Evolutionary conservation across 64 coral and sea anemone species (phyloP).

Genomic region (Cladopsammia gracilis): DNA sequence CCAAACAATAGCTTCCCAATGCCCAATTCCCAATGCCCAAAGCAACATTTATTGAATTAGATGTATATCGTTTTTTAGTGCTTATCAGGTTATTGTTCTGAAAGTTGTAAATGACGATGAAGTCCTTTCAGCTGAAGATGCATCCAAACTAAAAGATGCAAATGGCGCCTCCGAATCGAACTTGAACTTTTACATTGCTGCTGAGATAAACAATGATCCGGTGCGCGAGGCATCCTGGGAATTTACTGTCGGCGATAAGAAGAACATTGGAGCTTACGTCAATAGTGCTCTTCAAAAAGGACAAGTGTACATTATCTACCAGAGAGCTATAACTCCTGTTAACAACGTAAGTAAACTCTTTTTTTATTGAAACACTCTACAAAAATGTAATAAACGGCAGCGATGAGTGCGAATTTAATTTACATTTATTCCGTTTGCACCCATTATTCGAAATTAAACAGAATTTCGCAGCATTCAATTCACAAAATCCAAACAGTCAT

Average conservation of each 20-base stretch:
- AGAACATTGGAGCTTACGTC: neutral
- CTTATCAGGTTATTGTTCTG: slow-evolving; percentile 36
- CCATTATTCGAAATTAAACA: too few species aligned
- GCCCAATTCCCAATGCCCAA: too few species aligned
- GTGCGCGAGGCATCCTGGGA: neutral
- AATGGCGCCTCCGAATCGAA: neutral
- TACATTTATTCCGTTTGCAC: too few species aligned
- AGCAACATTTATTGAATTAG: neutral
- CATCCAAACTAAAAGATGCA: neutral
- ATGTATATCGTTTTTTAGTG: neutral
- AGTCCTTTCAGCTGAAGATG: neutral
- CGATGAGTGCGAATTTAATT: too few species aligned
- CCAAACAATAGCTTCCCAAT: too few species aligned
- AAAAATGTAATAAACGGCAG: too few species aligned
- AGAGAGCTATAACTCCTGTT: slow-evolving; percentile 17
- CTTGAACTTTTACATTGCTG: slow-evolving; percentile 20
- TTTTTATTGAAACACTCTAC: too few species aligned
- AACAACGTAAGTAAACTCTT: neutral
- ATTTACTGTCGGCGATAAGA: slow-evolving; percentile 42
- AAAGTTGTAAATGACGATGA: neutral
- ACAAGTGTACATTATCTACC: slow-evolving; percentile 5
- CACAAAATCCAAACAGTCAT: too few species aligned
- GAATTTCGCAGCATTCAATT: too few species aligned
- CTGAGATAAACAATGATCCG: slow-evolving; percentile 12
- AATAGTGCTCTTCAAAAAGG: slow-evolving; percentile 28